Conservation (phyloP, 2,888 invertebrate genomes). For the Pinctada fucata region DNA sequence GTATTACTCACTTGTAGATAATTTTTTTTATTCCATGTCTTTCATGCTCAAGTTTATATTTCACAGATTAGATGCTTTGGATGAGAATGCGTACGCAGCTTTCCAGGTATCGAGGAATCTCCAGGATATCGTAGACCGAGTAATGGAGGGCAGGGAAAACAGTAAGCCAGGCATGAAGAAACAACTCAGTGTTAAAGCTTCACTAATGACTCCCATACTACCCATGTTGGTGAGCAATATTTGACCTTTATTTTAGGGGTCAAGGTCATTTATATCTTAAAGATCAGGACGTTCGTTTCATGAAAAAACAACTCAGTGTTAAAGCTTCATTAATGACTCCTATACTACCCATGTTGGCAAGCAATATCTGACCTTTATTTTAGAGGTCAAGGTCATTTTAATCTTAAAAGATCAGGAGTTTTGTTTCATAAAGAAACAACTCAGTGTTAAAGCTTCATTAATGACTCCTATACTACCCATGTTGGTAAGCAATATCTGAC, state of each 20-base stretch:
- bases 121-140: constrained; percentile 84
- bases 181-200: constrained; percentile 79
- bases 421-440: constrained; percentile 67
- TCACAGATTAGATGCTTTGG: constrained; percentile 86
- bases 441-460: constrained; percentile 81
- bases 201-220: constrained; percentile 92
- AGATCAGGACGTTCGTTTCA: too few species aligned
- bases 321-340: constrained; percentile 90
- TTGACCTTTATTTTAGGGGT: too few species aligned
- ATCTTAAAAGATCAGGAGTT: too few species aligned
- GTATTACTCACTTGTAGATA: too few species aligned
- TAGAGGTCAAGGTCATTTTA: too few species aligned
- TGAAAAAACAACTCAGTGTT: constrained; percentile 76
- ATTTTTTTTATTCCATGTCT: too few species aligned
- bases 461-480: constrained; percentile 96
- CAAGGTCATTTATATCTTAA: too few species aligned
- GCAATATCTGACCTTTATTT: too few species aligned
- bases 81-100: constrained; percentile 90
- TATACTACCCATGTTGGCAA: constrained; percentile 91
- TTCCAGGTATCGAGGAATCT: constrained; percentile 92
- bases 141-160: constrained; percentile 68
- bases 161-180: constrained; percentile 67
- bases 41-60: too few species aligned
- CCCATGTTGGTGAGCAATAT: constrained; percentile 89
- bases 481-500: constrained; percentile 82